Conservation (phyloP, 2,797 vertebrate genomes). For the Valencia hispanica region DNA sequence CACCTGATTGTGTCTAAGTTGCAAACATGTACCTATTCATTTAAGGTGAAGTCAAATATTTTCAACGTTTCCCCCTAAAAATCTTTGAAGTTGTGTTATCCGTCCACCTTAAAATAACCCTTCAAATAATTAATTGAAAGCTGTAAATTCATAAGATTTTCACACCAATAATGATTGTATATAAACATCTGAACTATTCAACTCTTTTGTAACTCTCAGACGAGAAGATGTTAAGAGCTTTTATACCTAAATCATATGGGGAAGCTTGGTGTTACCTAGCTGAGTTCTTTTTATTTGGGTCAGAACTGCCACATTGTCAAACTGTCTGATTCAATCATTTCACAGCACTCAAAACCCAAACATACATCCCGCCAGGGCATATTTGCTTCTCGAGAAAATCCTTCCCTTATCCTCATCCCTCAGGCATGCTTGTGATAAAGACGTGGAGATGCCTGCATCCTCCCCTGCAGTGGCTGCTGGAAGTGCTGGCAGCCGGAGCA, state of each 20-base stretch:
- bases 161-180: not conserved
- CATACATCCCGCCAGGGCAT: slow-evolving; percentile 39
- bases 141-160: not conserved
- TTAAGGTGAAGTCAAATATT: no score
- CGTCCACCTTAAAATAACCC: no score
- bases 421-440: slow-evolving; percentile 80
- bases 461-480: slow-evolving; percentile 75
- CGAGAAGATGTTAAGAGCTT: slow-evolving; percentile 31
- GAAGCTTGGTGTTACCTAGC: slow-evolving; percentile 57
- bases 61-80: no score
- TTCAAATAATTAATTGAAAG: no score
- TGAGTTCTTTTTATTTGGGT: slow-evolving; percentile 80
- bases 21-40: not conserved
- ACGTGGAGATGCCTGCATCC: slow-evolving; percentile 74
- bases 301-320: slow-evolving; percentile 43
- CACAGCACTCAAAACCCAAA: slow-evolving; percentile 18
- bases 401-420: slow-evolving; percentile 32
- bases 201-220: slow-evolving; percentile 16
- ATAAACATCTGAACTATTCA: not conserved
- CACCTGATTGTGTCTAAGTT: not conserved
- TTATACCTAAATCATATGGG: slow-evolving; percentile 68
- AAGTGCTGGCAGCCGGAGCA: slow-evolving; percentile 68
- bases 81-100: no score
- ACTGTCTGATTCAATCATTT: slow-evolving; percentile 19
- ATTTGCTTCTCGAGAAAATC: slow-evolving; percentile 49